phyloP scores from a whole-genome alignment of 2,888 invertebrate genomes.

The Leucoma salicis region DNA sequence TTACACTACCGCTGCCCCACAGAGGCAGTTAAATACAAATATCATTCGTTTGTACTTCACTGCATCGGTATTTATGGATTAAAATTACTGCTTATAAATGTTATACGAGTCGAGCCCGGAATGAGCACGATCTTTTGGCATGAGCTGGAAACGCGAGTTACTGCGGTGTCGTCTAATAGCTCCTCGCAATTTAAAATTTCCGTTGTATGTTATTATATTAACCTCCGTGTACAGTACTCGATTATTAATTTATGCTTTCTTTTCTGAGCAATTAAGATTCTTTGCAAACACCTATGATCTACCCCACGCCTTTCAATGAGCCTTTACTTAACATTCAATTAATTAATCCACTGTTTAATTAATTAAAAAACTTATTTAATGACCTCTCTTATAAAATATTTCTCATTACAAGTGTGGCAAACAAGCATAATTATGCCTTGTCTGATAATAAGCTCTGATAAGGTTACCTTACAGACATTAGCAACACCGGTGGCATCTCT shows the following conservation, averaged over 20 bases:
- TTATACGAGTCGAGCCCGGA: constrained; percentile 47
- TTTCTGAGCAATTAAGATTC: constrained; percentile 54
- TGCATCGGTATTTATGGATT: no score
- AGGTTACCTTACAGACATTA: no score
- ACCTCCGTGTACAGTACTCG: constrained; percentile 67
- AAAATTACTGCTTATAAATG: constrained; percentile 50
- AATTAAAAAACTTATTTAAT: no score
- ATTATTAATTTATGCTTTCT: constrained; percentile 74
- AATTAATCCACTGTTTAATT: constrained; percentile 39
- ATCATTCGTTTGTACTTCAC: no score
- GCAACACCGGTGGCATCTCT: no score
- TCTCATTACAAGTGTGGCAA: no score
- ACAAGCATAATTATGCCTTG: no score
- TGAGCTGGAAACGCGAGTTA: constrained; percentile 52
- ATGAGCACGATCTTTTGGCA: constrained; percentile 66
- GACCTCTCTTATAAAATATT: no score
- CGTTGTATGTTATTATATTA: constrained; percentile 73
- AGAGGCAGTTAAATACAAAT: no score
- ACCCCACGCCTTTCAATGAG: constrained; percentile 39
- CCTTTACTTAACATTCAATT: constrained; percentile 44
- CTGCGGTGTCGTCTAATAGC: constrained; percentile 76
- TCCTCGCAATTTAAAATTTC: constrained; percentile 78
- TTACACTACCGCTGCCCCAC: no score
- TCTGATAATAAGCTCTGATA: no score
- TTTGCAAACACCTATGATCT: constrained; percentile 57